A percentile compares a stretch with the other conserved stretches of the same genome.
phyloP scores from a whole-genome alignment of 2,113 vertebrate species.

The Neopipo cinnamomea region DNA sequence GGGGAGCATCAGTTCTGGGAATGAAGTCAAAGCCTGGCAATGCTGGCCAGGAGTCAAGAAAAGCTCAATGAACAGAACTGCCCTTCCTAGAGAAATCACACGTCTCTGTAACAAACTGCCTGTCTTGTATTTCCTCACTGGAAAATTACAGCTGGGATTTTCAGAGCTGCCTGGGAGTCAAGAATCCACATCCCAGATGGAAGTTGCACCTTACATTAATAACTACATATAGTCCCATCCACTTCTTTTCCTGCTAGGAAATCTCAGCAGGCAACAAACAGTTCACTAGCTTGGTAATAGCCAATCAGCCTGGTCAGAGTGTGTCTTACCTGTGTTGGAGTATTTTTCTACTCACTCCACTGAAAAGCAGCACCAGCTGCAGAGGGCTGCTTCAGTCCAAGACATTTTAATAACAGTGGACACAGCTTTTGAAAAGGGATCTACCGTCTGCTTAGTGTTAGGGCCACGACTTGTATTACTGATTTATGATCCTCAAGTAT shows the following conservation, averaged over 20 bases:
- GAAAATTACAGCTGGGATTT: not conserved
- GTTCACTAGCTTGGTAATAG: not conserved
- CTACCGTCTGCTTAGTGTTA: not conserved
- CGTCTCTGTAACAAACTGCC: not conserved
- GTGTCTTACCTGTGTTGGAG: not conserved
- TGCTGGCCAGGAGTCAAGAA: not conserved
- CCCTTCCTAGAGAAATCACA: not conserved
- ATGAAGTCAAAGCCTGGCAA: not conserved
- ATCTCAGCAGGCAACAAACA: not conserved
- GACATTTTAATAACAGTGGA: not conserved
- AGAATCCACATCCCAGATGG: not conserved
- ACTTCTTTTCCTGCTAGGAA: not conserved
- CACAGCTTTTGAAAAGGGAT: not conserved
- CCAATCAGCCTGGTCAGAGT: not conserved
- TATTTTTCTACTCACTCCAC: not conserved
- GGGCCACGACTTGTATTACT: not conserved
- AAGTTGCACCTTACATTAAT: not conserved
- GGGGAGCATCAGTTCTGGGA: not conserved
- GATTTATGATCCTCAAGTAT: not conserved
- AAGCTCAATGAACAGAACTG: not conserved
- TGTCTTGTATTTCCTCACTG: not conserved
- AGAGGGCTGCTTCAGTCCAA: not conserved
- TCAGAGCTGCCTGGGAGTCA: not conserved
- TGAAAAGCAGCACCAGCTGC: slow-evolving; percentile 39
- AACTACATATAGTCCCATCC: not conserved